A percentile compares a stretch with the other conserved stretches of the same genome.
Evolutionary conservation across 2,113 vertebrate genomes (phyloP).

Genomic region (Vulpes lagopus): DNA sequence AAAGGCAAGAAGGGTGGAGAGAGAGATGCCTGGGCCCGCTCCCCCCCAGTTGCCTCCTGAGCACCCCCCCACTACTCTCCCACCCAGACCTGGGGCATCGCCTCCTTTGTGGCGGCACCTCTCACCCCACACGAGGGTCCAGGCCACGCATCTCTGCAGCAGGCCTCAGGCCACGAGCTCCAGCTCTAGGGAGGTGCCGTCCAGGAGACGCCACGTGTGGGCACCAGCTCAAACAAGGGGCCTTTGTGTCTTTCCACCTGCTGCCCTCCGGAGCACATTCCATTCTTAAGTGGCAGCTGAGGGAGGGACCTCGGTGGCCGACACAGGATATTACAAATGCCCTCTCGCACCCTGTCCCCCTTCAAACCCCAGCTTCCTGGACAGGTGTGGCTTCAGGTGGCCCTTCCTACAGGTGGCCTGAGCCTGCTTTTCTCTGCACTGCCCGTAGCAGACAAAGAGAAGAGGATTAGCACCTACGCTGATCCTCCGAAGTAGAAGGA

Average conservation of each 20-base stretch:
- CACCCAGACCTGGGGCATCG: neutral
- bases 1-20: constrained; percentile 48
- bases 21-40: neutral
- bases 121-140: neutral
- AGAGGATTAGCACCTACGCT: neutral
- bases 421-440: constrained; percentile 46
- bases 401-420: constrained; percentile 75
- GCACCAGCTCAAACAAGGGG: constrained; percentile 78
- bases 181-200: constrained; percentile 10
- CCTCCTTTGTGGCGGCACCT: neutral
- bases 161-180: neutral
- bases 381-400: constrained; percentile 81
- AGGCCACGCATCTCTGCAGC: neutral
- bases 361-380: constrained; percentile 77
- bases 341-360: constrained; percentile 74
- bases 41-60: rapidly evolving
- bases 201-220: constrained; percentile 67
- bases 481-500: neutral
- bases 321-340: constrained; percentile 81
- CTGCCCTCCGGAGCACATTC: constrained; percentile 80
- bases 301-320: constrained; percentile 72
- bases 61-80: rapidly evolving
- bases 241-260: constrained; percentile 82
- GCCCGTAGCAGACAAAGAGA: constrained; percentile 54
- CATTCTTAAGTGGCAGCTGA: constrained; percentile 80